These are phyloP conservation scores for Boulengeromyrus knoepffleri DNA, from an alignment of 2,113 vertebrate genomes.

Conservation along the genomic window DNA sequence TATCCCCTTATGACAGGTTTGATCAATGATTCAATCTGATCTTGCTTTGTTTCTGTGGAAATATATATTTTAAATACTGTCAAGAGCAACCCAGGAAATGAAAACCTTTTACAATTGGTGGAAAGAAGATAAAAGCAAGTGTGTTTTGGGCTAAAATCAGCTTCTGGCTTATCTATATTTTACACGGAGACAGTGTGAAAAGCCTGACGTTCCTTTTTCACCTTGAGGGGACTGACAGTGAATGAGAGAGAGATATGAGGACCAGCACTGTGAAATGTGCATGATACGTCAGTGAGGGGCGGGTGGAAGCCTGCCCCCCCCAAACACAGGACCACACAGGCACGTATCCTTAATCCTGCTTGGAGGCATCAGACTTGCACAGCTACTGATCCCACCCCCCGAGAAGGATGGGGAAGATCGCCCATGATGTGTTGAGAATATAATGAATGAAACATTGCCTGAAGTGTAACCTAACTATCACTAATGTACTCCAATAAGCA, in stretches of 20 bases:
- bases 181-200: background rate
- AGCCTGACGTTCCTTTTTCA: conserved; percentile 5
- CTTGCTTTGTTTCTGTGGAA: background rate
- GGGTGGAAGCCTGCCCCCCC: background rate
- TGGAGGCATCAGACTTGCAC: background rate
- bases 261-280: background rate
- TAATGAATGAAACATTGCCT: background rate
- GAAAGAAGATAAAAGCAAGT: background rate
- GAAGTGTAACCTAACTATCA: background rate
- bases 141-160: background rate
- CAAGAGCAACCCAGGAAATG: background rate
- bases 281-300: background rate
- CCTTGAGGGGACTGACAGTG: background rate
- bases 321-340: background rate
- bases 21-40: background rate
- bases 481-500: background rate
- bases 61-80: background rate
- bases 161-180: conserved; percentile 12
- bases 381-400: background rate
- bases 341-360: background rate
- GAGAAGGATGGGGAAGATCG: background rate
- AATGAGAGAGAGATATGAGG: background rate
- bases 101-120: background rate
- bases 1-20: background rate
- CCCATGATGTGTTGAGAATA: background rate